Evolutionary conservation across 1,140 invertebrate species (phyloP), one percentile per base, ranked within the genome.

Genomic region (Macrobrachium rosenbergii): DNA sequence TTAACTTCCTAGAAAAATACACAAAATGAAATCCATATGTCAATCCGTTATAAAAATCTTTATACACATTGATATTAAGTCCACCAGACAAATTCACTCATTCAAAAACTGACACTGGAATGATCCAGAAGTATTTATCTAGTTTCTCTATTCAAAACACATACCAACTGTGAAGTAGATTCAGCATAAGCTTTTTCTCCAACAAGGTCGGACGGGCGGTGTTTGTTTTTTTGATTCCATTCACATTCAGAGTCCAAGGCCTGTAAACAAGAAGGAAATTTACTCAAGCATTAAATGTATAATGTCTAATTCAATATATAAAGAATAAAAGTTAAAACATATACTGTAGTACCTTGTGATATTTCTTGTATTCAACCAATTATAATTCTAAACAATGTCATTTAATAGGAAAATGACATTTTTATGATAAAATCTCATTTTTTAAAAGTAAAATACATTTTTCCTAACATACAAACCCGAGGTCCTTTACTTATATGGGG

Each of bases 171-270:
- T 59, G 78, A 82, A 73, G 59, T 81, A 62, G 63, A 89, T 67
- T 82, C 62, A 43, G 88, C 88, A 89, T 89, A 89, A 8, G 67
- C 77, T 62, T 69, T 69, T n/a, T 89, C 88, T 75, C 85, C 82
- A 60, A 63, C 72, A 43, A 84, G 88, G 45, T 83, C 81, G 10
- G 85, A 37, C 63, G 75, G 84, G 17, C 79, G 77, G 64, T 52
- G 90, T 75, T 92, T 92, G 87, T 93, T 93, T 87, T 93, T 93
- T 73, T 91, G 90, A 88, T 93, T 92, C 91, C 92, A 93, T 88
- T 93, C 93, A 88, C 91, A 91, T 64, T 93, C 92, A 67, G 91
- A 91, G 90, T 93, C 93, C 90, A 93, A 92, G 14, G 92, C 92
- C 92, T 93, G 86, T 21, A 89, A 90, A 89, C 86, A 85, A 10